Percentiles rank a stretch among this genome's conserved stretches.
phyloP scores from a whole-genome alignment of 2,888 invertebrate genomes.

The Steinernema scapterisci region DNA sequence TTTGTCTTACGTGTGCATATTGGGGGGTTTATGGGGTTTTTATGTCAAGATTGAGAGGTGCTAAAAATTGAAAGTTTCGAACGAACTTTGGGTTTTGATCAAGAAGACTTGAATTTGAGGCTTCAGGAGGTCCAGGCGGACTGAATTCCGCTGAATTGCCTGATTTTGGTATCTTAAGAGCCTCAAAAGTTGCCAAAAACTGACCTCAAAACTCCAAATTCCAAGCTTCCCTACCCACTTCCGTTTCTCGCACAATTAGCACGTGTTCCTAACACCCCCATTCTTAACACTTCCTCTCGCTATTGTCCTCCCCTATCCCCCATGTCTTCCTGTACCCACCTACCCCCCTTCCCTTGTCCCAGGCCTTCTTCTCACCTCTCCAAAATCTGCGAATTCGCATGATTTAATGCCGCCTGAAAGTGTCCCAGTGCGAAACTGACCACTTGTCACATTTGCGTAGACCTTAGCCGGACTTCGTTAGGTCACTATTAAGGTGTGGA shows the following conservation, averaged over 20 bases:
- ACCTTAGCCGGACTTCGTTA: not conserved
- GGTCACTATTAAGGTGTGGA: too few species aligned
- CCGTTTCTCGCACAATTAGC: not conserved
- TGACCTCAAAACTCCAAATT: not conserved
- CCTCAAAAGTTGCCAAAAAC: too few species aligned
- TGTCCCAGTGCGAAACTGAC: not conserved
- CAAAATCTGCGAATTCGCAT: constrained; percentile 1
- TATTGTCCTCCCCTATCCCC: not conserved
- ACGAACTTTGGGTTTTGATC: too few species aligned
- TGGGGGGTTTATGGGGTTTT: not conserved
- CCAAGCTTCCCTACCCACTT: not conserved
- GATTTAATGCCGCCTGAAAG: constrained; percentile 22
- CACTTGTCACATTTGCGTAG: constrained; percentile 17
- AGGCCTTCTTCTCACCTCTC: not conserved
- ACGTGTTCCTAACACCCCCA: not conserved
- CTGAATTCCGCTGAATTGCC: too few species aligned
- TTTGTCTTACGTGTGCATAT: constrained; percentile 6
- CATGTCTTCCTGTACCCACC: too few species aligned
- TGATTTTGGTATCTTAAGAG: too few species aligned
- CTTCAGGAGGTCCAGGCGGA: too few species aligned
- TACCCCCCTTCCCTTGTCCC: not conserved
- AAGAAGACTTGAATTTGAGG: too few species aligned
- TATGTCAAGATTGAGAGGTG: too few species aligned
- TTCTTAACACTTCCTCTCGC: not conserved
- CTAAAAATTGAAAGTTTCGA: too few species aligned